Conservation (phyloP, 2,888 invertebrate species). For the Microdon myrmicae region DNA sequence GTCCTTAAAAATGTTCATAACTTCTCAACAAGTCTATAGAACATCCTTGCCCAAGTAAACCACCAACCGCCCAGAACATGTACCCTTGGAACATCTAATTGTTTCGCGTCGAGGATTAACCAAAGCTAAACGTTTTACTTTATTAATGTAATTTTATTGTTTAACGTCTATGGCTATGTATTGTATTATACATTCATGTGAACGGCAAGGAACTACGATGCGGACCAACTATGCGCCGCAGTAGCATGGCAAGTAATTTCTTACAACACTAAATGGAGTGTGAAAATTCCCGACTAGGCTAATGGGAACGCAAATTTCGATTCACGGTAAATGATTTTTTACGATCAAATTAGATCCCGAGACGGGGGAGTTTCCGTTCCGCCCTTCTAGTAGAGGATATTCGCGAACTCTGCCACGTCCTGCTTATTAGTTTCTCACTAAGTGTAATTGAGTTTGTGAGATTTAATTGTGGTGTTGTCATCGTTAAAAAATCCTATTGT, state of each 20-base stretch:
- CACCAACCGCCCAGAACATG: slow-evolving; percentile 3
- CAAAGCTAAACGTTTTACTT: slow-evolving; percentile 46
- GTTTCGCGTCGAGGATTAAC: slow-evolving; percentile 28
- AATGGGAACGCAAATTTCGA: slow-evolving; percentile 45
- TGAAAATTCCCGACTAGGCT: slow-evolving; percentile 48
- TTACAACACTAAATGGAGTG: slow-evolving; percentile 48
- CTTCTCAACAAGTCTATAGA: slow-evolving; percentile 7
- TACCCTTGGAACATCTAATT: too few species aligned
- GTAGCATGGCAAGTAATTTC: slow-evolving; percentile 38
- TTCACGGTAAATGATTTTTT: slow-evolving; percentile 52
- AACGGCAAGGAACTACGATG: not conserved
- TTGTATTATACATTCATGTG: slow-evolving; percentile 34
- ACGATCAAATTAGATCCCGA: slow-evolving; percentile 49
- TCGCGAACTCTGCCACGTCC: slow-evolving; percentile 36
- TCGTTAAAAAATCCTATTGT: too few species aligned
- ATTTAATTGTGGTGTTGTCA: slow-evolving; percentile 45
- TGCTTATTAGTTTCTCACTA: slow-evolving; percentile 46
- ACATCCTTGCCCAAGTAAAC: too few species aligned
- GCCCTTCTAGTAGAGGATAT: slow-evolving; percentile 6
- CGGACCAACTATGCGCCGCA: slow-evolving; percentile 20
- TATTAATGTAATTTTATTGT: slow-evolving; percentile 47
- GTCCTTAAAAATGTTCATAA: slow-evolving; percentile 37
- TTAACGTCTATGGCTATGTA: slow-evolving; percentile 40
- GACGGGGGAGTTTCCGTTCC: slow-evolving; percentile 24
- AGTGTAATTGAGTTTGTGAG: slow-evolving; percentile 44